Conservation (phyloP, 2,888 invertebrate species). For the Rhyacophila evoluta region DNA sequence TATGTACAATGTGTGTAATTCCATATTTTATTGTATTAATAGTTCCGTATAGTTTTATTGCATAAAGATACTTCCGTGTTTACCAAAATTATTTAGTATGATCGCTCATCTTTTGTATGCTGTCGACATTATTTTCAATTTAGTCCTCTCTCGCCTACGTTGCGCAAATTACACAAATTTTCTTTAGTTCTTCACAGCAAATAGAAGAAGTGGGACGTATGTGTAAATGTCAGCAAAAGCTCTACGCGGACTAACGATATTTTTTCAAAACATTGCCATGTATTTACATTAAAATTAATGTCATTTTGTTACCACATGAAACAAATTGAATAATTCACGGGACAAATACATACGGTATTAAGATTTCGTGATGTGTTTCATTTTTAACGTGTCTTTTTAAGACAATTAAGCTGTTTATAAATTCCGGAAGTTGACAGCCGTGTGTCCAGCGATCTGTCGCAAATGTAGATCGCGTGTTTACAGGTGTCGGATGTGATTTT, state of each 20-base stretch:
- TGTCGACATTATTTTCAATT: neutral
- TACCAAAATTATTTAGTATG: too few species aligned
- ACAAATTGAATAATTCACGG: too few species aligned
- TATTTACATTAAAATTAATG: neutral
- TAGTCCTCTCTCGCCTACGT: neutral
- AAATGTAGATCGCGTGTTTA: neutral
- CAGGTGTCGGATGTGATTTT: conserved; percentile 9
- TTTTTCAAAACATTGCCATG: neutral
- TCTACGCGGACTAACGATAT: neutral
- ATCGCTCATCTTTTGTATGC: neutral
- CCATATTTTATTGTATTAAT: too few species aligned
- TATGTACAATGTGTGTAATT: too few species aligned
- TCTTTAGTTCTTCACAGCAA: neutral
- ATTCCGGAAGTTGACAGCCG: neutral
- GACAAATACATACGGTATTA: too few species aligned
- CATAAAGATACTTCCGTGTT: too few species aligned
- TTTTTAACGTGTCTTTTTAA: too few species aligned
- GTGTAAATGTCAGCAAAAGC: neutral
- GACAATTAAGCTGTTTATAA: too few species aligned
- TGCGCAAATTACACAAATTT: neutral
- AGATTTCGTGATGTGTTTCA: too few species aligned
- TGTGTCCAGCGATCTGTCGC: neutral
- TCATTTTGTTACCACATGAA: too few species aligned
- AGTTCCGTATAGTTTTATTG: too few species aligned
- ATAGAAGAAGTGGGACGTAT: neutral